A percentile compares a stretch with the other conserved stretches of the same genome.
These are phyloP conservation scores for Steinernema carpocapsae DNA, from an alignment of 2,888 invertebrate genomes.

Conservation along the genomic window DNA sequence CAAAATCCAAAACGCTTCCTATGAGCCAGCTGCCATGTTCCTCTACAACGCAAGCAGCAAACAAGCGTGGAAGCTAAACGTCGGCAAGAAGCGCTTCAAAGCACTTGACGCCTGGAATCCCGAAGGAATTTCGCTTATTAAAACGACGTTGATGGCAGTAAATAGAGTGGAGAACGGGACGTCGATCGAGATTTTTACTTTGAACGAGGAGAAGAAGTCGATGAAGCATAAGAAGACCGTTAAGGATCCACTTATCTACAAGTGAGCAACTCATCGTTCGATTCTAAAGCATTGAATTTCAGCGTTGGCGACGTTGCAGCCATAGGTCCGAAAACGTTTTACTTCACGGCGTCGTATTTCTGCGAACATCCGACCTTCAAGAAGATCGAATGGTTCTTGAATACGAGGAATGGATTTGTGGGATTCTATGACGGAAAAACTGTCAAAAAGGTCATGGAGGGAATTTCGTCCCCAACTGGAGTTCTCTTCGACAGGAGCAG, in stretches of 20 bases:
- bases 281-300: background rate
- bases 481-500: slow-evolving; percentile 24
- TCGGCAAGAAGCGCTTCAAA: background rate
- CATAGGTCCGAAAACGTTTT: slow-evolving; percentile 19
- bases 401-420: slow-evolving; percentile 21
- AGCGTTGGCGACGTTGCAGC: slow-evolving; percentile 23
- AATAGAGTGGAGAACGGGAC: background rate
- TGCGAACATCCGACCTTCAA: slow-evolving; percentile 3
- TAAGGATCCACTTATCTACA: slow-evolving; percentile 21
- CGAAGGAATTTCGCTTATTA: slow-evolving; percentile 5
- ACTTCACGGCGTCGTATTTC: slow-evolving; percentile 6
- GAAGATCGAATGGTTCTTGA: slow-evolving; percentile 18
- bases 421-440: slow-evolving; percentile 11
- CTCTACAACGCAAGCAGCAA: slow-evolving; percentile 35
- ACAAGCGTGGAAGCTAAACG: slow-evolving; percentile 20
- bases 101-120: background rate
- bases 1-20: background rate
- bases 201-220: slow-evolving; percentile 23
- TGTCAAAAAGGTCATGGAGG: background rate
- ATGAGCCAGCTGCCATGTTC: background rate
- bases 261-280: background rate
- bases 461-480: slow-evolving; percentile 9
- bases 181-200: slow-evolving; percentile 11
- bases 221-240: slow-evolving; percentile 26
- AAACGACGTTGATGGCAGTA: slow-evolving; percentile 10